A percentile compares a stretch with the other conserved stretches of the same genome.
These are phyloP conservation scores for Stomatorhinus walkeri DNA, from an alignment of 2,797 vertebrate genomes.

Conservation along the genomic window DNA sequence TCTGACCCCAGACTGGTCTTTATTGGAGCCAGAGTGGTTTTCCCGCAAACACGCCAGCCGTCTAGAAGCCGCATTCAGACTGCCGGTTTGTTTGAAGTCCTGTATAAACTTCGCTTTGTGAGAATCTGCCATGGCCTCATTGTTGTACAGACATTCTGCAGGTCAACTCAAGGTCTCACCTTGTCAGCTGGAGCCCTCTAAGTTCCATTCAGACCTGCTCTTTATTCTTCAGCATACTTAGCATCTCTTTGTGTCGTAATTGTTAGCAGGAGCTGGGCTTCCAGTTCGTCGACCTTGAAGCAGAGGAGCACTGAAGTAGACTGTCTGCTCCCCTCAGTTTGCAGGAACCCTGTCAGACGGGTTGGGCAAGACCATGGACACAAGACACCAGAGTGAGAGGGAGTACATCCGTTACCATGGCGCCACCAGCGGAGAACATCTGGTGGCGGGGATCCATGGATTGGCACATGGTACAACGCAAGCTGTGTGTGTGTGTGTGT, in stretches of 20 bases:
- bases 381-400: conserved; percentile 84
- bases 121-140: neutral
- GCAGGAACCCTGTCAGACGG: conserved; percentile 91
- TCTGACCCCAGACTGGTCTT: neutral
- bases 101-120: neutral
- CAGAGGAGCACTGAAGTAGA: neutral
- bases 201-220: neutral
- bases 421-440: conserved; percentile 90
- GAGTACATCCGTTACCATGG: conserved; percentile 93
- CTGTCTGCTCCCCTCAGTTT: conserved; percentile 60
- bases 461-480: conserved; percentile 80
- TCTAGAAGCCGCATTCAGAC: neutral
- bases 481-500: neutral
- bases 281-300: neutral
- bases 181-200: neutral
- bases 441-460: conserved; percentile 93
- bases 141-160: neutral
- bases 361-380: conserved; percentile 95
- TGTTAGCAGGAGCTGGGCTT: neutral
- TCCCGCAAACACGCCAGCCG: neutral
- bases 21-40: neutral
- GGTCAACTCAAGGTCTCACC: neutral
- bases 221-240: neutral
- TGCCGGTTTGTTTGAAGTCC: neutral
- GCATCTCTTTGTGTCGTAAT: neutral